These are phyloP conservation scores for Baccha elongata DNA, from an alignment of 2,888 invertebrate species.

Conservation along the genomic window DNA sequence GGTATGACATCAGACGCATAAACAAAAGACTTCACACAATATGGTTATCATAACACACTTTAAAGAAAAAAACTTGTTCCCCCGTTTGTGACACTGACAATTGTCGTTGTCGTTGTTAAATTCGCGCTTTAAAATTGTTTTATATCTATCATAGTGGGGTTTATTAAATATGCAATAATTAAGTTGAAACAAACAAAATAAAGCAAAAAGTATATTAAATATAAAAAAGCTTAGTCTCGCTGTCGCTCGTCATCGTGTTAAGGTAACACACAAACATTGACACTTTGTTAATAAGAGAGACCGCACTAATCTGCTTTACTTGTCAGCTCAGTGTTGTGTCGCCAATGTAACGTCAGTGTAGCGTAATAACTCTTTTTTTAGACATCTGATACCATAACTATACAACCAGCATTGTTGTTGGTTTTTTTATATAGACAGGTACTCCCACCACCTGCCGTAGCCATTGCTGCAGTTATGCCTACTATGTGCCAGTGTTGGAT, in stretches of 20 bases:
- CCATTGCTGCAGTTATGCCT: conserved; percentile 49
- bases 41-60: conserved; percentile 37
- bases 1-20: conserved; percentile 70
- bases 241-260: conserved; percentile 13
- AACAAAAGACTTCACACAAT: conserved; percentile 57
- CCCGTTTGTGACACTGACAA: conserved; percentile 16
- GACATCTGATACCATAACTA: conserved; percentile 69
- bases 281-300: conserved; percentile 20
- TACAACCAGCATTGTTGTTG: conserved; percentile 44
- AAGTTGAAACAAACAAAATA: conserved; percentile 40
- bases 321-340: conserved; percentile 34
- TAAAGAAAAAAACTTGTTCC: conserved; percentile 49
- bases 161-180: conserved; percentile 46
- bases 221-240: conserved; percentile 44
- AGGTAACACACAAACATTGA: conserved; percentile 37
- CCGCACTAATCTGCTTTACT: conserved; percentile 61
- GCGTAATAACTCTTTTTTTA: conserved; percentile 73
- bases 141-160: background rate
- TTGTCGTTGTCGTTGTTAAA: conserved; percentile 25
- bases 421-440: conserved; percentile 3
- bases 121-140: background rate
- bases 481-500: background rate
- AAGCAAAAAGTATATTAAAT: conserved; percentile 39
- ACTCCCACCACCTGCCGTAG: conserved; percentile 63
- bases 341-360: conserved; percentile 59